Evolutionary conservation across 2,888 invertebrate genomes (phyloP).

Genomic region (Acronicta aceris): DNA sequence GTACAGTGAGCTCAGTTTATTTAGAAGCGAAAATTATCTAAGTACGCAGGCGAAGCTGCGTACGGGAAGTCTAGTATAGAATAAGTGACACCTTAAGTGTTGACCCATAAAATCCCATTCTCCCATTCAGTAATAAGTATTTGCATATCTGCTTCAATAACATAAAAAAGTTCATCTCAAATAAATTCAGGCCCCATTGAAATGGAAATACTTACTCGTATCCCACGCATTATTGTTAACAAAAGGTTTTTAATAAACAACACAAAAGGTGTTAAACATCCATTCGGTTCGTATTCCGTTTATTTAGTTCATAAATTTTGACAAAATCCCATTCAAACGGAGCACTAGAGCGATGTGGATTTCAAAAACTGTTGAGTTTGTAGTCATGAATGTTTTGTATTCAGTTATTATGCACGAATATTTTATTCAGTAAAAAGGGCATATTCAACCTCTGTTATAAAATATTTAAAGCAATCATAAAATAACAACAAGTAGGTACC

Average conservation of each 20-base stretch:
- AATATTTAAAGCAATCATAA: too few species aligned
- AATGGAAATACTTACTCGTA: conserved; percentile 48
- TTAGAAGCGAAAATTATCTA: too few species aligned
- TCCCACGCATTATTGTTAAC: conserved; percentile 50
- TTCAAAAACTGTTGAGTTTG: conserved; percentile 21
- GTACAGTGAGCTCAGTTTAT: too few species aligned
- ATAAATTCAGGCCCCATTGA: conserved; percentile 42
- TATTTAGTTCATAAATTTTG: conserved; percentile 39
- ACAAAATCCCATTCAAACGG: conserved; percentile 34
- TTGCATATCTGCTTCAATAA: conserved; percentile 35
- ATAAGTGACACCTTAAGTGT: not conserved
- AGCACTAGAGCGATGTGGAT: conserved; percentile 18
- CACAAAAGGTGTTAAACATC: conserved; percentile 51
- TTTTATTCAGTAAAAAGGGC: not conserved
- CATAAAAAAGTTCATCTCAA: conserved; percentile 38
- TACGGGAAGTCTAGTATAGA: too few species aligned
- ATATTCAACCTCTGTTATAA: too few species aligned
- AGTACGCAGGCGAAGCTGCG: too few species aligned
- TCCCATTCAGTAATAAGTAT: conserved; percentile 5
- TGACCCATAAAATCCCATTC: not conserved
- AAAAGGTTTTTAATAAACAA: conserved; percentile 39
- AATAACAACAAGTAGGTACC: too few species aligned
- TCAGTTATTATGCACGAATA: not conserved
- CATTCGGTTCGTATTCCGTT: conserved; percentile 41
- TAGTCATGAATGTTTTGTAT: conserved; percentile 16